Evolutionary conservation across 2,113 vertebrate genomes (phyloP).

Genomic region (Amazona guildingii): DNA sequence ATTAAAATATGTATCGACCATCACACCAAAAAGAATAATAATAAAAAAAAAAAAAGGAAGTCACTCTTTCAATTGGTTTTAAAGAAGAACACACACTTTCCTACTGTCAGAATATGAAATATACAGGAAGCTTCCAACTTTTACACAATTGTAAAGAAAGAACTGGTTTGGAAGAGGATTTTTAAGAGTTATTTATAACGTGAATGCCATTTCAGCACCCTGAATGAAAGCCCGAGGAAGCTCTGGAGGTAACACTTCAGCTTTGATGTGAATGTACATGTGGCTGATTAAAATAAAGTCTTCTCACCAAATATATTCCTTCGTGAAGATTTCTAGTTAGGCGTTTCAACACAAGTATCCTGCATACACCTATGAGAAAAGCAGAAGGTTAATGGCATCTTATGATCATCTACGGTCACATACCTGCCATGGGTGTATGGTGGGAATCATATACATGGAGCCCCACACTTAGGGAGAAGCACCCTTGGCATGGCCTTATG

Average conservation of each 20-base stretch:
- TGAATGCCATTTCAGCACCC: neutral
- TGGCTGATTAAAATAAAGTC: neutral
- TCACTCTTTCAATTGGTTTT: neutral
- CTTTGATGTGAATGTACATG: too few relatives aligned
- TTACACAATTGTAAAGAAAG: neutral
- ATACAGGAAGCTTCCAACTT: neutral
- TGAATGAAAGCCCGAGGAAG: neutral
- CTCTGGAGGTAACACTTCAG: neutral
- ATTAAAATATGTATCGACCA: neutral
- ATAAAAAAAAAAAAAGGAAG: neutral
- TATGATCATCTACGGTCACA: neutral
- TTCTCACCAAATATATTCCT: constrained; percentile 34
- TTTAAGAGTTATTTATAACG: neutral
- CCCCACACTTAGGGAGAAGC: accelerated
- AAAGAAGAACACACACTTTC: neutral
- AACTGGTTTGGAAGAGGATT: neutral
- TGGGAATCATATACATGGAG: neutral
- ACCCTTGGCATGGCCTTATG: neutral
- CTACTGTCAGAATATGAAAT: neutral
- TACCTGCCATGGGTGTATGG: accelerated
- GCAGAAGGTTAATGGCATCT: neutral
- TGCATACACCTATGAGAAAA: neutral
- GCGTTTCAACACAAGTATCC: neutral
- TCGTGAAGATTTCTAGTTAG: neutral
- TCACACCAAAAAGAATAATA: neutral